These are phyloP conservation scores for Adelges cooleyi DNA, from an alignment of 1,140 invertebrate species.

Conservation along the genomic window DNA sequence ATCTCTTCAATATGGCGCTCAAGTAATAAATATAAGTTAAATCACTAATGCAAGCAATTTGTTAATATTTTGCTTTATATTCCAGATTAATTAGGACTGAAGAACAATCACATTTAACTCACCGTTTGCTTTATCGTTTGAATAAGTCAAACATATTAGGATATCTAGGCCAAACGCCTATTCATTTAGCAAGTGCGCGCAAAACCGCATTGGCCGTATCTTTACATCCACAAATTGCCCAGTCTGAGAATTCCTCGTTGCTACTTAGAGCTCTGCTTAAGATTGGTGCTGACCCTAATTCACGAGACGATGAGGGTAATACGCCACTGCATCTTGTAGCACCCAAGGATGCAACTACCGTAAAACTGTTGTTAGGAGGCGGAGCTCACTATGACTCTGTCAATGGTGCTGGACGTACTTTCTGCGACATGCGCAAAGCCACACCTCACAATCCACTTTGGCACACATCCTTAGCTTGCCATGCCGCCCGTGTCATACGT, in stretches of 20 bases:
- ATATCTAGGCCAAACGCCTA: constrained; percentile 56
- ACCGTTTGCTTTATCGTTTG: constrained; percentile 32
- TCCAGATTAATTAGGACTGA: constrained; percentile 34
- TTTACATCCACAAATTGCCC: constrained; percentile 55
- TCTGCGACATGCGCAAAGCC: constrained; percentile 50
- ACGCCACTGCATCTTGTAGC: constrained; percentile 61
- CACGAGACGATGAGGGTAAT: constrained; percentile 62
- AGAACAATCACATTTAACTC: constrained; percentile 38
- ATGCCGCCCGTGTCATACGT: constrained; percentile 63
- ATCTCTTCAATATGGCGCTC: constrained; percentile 20
- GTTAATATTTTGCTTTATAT: background rate
- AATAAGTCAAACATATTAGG: constrained; percentile 37
- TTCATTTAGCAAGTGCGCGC: constrained; percentile 69
- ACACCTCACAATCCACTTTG: constrained; percentile 19
- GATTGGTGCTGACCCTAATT: constrained; percentile 69
- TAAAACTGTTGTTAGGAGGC: constrained; percentile 50
- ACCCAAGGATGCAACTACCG: constrained; percentile 32
- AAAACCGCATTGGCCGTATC: constrained; percentile 44
- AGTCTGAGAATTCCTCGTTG: constrained; percentile 34
- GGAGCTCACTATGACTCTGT: constrained; percentile 81
- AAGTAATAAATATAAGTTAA: background rate
- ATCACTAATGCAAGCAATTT: background rate
- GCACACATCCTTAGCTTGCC: constrained; percentile 61
- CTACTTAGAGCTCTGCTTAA: constrained; percentile 65
- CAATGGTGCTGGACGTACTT: constrained; percentile 66